These are phyloP conservation scores for Piaya cayana DNA, from an alignment of 2,113 vertebrate genomes.

Conservation along the genomic window DNA sequence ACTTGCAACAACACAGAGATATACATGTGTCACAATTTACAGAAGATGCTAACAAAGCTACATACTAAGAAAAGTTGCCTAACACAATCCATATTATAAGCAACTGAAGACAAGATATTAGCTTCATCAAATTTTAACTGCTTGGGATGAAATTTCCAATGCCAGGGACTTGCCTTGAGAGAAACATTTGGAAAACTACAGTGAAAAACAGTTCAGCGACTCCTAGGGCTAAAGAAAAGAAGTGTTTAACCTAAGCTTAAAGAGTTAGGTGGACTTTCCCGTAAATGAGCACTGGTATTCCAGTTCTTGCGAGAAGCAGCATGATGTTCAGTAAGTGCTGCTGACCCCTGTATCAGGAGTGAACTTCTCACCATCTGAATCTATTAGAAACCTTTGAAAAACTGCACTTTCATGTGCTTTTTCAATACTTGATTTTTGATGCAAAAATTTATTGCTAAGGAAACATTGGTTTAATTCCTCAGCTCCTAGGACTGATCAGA, in stretches of 20 bases:
- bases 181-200: neutral
- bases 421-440: neutral
- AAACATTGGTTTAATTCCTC: neutral
- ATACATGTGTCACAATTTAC: accelerated
- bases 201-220: neutral
- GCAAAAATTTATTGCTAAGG: too few species aligned
- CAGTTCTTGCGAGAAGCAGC: neutral
- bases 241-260: neutral
- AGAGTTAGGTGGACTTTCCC: neutral
- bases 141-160: neutral
- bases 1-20: neutral
- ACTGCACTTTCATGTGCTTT: neutral
- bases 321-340: neutral
- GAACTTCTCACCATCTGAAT: neutral
- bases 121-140: neutral
- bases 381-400: neutral
- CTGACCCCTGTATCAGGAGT: neutral
- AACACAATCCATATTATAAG: neutral
- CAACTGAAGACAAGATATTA: too few species aligned
- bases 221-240: neutral
- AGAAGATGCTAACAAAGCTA: neutral
- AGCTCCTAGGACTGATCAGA: neutral
- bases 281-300: neutral
- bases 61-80: neutral
- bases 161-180: neutral